Evolutionary conservation across 2,888 invertebrate genomes (phyloP), one percentile per base, ranked within the genome.

Genomic region (Dastarcus helophoroides): DNA sequence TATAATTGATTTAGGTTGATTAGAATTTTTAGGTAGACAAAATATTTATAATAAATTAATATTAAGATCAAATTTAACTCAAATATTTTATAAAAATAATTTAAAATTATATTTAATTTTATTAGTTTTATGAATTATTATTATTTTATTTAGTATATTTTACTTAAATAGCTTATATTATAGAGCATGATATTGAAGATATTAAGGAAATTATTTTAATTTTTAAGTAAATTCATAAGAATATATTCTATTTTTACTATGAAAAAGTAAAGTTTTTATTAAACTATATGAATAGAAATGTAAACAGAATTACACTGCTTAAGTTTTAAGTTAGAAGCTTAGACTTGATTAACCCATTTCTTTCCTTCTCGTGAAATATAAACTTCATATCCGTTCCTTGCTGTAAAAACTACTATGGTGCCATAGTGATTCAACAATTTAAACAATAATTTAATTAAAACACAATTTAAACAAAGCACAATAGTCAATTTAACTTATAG

Each of bases 241-340:
- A 45, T 56, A 29, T 39, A 50, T n/a, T 66, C 66, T 70, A 64
- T 63, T 67, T 67, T 70, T 71, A 71, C 65, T 69, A 49, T 72
- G 71, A 73, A 74, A 73, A 68, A 71, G 65, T 71, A 73, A 70
- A 51, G 69, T 74, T 71, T 73, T 71, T 37, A 17, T 60, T 72
- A 70, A 72, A 73, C 68, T 73, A 72, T 66, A 67, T 67, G 68
- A 69, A 67, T 63, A 67, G 66, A 68, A 63, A 68, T 56, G 60
- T 51, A 56, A 62, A 63, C 56, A 52, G 54, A 55, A 37, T 58
- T 57, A 45, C 57, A 58, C 53, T 54, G 57, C 68, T 48, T 45
- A 42, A 43, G 56, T 62, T 60, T 64, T 64, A 71, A 73, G 70
- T 75, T 74, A 74, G 73, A 67, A 71, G 72, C 72, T 73, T 71